These are phyloP conservation scores for Tachina grossa DNA, from an alignment of 2,888 invertebrate genomes.

Conservation along the genomic window DNA sequence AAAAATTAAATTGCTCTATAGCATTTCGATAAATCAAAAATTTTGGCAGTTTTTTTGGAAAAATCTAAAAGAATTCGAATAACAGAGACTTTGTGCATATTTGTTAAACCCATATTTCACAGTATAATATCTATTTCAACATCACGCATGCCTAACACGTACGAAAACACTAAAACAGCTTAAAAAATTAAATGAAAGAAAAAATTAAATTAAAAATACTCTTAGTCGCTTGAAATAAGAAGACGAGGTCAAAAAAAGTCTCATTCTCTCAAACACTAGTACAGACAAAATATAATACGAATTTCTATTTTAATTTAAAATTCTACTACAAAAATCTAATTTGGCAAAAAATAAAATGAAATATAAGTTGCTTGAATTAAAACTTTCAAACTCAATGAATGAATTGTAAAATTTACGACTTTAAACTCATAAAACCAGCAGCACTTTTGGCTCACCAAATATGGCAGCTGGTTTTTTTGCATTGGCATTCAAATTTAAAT, in stretches of 20 bases:
- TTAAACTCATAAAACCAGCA: background rate
- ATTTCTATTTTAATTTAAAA: background rate
- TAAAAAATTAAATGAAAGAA: slow-evolving; percentile 2
- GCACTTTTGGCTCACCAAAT: background rate
- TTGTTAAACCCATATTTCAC: background rate
- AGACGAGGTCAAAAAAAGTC: slow-evolving; percentile 26
- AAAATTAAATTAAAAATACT: background rate
- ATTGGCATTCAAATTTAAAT: slow-evolving; percentile 2
- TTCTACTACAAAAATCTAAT: background rate
- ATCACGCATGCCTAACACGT: slow-evolving; percentile 39
- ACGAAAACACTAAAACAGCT: slow-evolving; percentile 9
- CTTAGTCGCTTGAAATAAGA: background rate
- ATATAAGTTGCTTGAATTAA: slow-evolving; percentile 18
- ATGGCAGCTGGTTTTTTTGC: background rate
- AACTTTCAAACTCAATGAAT: slow-evolving; percentile 21
- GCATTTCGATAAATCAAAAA: too few species aligned
- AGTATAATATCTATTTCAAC: background rate
- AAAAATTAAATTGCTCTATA: too few species aligned
- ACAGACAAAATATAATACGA: background rate
- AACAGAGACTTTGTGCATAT: background rate
- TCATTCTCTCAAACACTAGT: slow-evolving; percentile 3
- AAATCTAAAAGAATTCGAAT: too few species aligned
- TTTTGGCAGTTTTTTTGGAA: too few species aligned
- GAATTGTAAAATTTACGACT: slow-evolving; percentile 15
- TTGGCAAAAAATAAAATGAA: background rate